These are phyloP conservation scores for Hippocampus abdominalis DNA, from an alignment of 2,113 vertebrate genomes.

Conservation along the genomic window DNA sequence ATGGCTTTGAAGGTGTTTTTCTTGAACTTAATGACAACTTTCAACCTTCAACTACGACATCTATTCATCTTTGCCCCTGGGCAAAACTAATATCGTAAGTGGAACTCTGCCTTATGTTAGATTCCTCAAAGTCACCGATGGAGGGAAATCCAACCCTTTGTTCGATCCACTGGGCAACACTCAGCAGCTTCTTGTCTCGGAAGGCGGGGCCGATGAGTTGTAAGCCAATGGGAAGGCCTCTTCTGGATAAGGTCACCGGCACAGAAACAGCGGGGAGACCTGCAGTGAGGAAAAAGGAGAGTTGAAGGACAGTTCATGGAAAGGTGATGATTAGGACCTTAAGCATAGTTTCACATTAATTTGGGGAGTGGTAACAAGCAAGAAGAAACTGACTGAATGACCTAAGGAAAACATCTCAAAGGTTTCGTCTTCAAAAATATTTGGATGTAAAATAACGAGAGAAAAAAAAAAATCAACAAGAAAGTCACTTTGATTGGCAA, in stretches of 20 bases:
- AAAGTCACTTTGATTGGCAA: too few species aligned
- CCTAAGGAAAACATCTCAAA: constrained; percentile 9
- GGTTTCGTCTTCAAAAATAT: neutral
- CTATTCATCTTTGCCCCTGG: neutral
- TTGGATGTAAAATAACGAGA: too few species aligned
- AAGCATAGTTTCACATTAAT: constrained; percentile 6
- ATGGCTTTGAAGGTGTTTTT: neutral
- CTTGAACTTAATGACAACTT: neutral
- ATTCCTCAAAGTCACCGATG: constrained; percentile 63
- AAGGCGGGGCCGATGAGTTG: constrained; percentile 87
- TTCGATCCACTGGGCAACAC: constrained; percentile 90
- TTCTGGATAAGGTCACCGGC: constrained; percentile 80
- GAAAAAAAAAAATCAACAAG: too few species aligned
- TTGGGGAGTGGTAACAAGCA: constrained; percentile 1
- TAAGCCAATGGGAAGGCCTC: constrained; percentile 86
- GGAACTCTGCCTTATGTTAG: neutral
- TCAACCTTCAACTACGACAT: neutral
- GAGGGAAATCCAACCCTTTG: constrained; percentile 83
- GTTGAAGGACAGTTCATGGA: neutral
- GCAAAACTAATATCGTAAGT: neutral
- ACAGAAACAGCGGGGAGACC: constrained; percentile 87
- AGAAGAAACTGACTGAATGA: neutral
- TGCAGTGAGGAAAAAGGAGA: constrained; percentile 43
- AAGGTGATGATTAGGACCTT: neutral
- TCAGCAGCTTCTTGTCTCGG: constrained; percentile 83